Evolutionary conservation across 2,888 invertebrate species (phyloP), one percentile per base, ranked within the genome.

Genomic region (Pyrrhosoma nymphula): DNA sequence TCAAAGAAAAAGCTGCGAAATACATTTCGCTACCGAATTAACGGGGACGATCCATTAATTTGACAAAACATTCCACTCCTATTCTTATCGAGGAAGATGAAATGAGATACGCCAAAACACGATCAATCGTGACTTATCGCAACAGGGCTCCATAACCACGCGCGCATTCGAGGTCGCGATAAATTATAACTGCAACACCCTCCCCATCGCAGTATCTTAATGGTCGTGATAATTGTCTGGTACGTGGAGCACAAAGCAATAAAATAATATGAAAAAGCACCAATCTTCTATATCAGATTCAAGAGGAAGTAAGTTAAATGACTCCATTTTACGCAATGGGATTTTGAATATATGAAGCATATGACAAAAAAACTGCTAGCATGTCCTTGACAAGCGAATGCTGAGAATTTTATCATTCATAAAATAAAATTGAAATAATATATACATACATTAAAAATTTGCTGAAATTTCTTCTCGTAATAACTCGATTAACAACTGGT

Each of bases 61-160:
- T 26, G n/a, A 30, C 35, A 16, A 3, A 16, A 16, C 30, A 82
- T 82, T 82, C 82, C 82, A 35, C 1, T 69, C n/a, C n/a, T 69
- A n/a, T 82, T 82, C 82, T 82, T 82, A 82, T 82, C 82, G 18
- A 35, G 4, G 16, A n/a, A 82, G 82, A 82, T 82, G 35, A 82
- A 30, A 82, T 35, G 82, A 82, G 82, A 82, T 82, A 82, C 35
- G 82, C 35, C 82, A 82, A 18, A 30, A 35, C 30, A 82, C 35
- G 35, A 82, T 82, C 82, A 82, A 82, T 82, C 82, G 14, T 82
- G 14, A 35, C 82, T 82, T 82, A 82, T 82, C 82, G 82, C 30
- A 26, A 35, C 35, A 16, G 35, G 18, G 35, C 30, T 35, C 82
- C 30, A 82, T 30, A 35, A 35, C 35, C 16, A 82, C 82, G 35